These are phyloP conservation scores for Ceyx melanurus DNA, from an alignment of 2,113 vertebrate genomes.

Conservation along the genomic window DNA sequence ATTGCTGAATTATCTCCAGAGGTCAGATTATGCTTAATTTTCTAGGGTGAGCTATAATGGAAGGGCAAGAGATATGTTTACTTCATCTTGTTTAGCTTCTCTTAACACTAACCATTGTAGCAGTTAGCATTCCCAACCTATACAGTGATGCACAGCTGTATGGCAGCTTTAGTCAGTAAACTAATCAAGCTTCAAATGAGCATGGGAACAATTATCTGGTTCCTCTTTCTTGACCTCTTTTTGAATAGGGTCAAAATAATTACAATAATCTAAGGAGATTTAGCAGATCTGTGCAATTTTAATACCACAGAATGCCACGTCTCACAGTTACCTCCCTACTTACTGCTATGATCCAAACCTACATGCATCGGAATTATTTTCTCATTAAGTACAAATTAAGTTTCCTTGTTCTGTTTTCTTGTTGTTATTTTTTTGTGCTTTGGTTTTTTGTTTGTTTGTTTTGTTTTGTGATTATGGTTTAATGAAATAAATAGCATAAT, in stretches of 20 bases:
- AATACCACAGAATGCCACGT: neutral
- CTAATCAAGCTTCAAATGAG: conserved; percentile 5
- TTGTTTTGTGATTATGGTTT: neutral
- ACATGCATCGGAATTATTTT: neutral
- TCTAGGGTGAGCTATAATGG: neutral
- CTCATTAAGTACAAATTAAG: neutral
- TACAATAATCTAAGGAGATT: neutral
- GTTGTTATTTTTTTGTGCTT: no score
- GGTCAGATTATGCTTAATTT: neutral
- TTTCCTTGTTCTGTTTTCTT: neutral
- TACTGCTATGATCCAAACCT: neutral
- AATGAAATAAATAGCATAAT: neutral
- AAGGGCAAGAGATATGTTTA: neutral
- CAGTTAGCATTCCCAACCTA: neutral
- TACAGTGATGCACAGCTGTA: neutral
- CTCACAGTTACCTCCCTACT: neutral
- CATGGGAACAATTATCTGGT: neutral
- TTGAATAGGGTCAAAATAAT: conserved; percentile 21
- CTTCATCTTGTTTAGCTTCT: neutral
- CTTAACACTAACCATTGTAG: neutral
- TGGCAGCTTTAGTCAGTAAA: neutral
- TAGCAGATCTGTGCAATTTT: neutral
- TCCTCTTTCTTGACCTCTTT: neutral
- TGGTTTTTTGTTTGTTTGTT: no score
- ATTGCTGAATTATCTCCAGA: neutral